Conservation (phyloP, 2,888 invertebrate genomes). For the Drosophila tanythrix region DNA sequence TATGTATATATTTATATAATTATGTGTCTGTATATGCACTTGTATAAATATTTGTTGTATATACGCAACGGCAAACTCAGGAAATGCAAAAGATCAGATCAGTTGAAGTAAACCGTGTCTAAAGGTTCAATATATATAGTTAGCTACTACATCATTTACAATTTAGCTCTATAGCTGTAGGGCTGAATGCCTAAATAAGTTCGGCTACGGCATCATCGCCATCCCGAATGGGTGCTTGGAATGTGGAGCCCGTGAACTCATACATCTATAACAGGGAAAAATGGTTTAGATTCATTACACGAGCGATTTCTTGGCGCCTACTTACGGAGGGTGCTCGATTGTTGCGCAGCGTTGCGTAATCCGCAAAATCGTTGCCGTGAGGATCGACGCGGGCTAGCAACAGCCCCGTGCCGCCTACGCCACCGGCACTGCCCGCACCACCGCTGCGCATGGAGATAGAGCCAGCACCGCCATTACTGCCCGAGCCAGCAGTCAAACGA, state of each 20-base stretch:
- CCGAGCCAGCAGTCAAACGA: constrained; percentile 59
- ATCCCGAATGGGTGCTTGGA: constrained; percentile 88
- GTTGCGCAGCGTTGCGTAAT: constrained; percentile 85
- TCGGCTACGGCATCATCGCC: constrained; percentile 85
- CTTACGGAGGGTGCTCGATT: constrained; percentile 84
- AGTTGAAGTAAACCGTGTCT: constrained; percentile 50
- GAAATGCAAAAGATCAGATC: constrained; percentile 63
- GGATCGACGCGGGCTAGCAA: constrained; percentile 73
- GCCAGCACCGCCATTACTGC: constrained; percentile 57
- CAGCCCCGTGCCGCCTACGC: constrained; percentile 62
- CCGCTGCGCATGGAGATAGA: constrained; percentile 71
- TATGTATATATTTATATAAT: constrained; percentile 36
- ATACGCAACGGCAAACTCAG: constrained; percentile 44
- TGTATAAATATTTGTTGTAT: constrained; percentile 42
- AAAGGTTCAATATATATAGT: constrained; percentile 40
- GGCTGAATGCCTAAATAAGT: constrained; percentile 79
- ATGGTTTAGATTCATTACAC: background rate
- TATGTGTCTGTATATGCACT: constrained; percentile 37
- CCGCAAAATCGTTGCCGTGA: constrained; percentile 83
- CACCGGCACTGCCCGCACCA: constrained; percentile 60
- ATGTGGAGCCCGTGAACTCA: constrained; percentile 88
- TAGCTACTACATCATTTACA: constrained; percentile 71
- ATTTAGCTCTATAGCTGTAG: constrained; percentile 32
- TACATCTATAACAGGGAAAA: constrained; percentile 74
- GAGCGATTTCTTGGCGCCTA: background rate